Evolutionary conservation across 2,797 vertebrate species (phyloP).

Genomic region (Sebastes glaucus): DNA sequence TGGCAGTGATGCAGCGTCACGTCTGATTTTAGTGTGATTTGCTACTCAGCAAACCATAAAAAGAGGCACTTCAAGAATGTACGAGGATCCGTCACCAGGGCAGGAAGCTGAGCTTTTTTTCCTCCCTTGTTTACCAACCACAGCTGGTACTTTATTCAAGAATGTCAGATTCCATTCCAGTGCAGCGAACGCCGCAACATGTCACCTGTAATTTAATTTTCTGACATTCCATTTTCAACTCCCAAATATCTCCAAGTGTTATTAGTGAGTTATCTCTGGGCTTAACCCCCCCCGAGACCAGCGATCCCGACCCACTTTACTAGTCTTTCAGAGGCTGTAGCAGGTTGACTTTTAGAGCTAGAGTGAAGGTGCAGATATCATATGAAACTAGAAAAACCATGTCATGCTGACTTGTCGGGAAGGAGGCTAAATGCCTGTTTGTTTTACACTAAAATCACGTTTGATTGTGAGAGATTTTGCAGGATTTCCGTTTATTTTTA

Average conservation of each 20-base stretch:
- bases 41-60: conserved; percentile 54
- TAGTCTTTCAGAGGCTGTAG: no score
- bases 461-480: no score
- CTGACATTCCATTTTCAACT: background rate
- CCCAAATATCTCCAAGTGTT: background rate
- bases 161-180: conserved; percentile 9
- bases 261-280: background rate
- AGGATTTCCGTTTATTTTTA: no score
- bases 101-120: background rate
- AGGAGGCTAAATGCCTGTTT: no score
- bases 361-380: no score
- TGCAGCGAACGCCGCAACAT: background rate
- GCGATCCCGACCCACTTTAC: no score
- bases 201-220: background rate
- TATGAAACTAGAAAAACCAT: no score
- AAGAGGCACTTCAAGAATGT: conserved; percentile 31
- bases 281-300: no score
- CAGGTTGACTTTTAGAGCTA: no score
- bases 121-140: conserved; percentile 29
- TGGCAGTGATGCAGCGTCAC: conserved; percentile 7
- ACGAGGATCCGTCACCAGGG: conserved; percentile 30
- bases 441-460: no score
- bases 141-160: conserved; percentile 25
- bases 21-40: conserved; percentile 62
- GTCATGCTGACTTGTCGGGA: no score